These are phyloP conservation scores for Alces alces DNA, from an alignment of 2,113 vertebrate genomes.

Conservation along the genomic window DNA sequence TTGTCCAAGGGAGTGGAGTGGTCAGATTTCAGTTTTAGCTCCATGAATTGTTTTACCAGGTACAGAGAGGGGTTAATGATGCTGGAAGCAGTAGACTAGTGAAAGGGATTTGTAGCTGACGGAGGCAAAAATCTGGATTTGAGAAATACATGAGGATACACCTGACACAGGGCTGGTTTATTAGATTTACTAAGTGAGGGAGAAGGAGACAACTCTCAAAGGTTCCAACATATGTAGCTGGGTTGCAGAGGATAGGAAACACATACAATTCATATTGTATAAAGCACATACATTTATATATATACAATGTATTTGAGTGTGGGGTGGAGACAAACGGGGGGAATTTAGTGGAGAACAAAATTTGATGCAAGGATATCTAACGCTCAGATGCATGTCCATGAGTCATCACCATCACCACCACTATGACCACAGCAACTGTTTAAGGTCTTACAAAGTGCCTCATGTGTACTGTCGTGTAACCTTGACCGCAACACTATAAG, in stretches of 20 bases:
- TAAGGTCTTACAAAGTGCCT: neutral
- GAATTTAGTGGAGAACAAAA: neutral
- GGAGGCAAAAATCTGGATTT: neutral
- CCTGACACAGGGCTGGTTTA: neutral
- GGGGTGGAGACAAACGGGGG: neutral
- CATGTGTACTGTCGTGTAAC: neutral
- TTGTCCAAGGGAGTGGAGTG: neutral
- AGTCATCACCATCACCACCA: neutral
- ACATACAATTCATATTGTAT: neutral
- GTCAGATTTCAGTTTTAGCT: neutral
- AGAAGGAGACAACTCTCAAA: neutral
- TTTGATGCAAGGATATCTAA: neutral
- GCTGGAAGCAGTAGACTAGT: neutral
- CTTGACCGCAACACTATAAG: neutral
- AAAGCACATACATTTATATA: neutral
- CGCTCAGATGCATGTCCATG: neutral
- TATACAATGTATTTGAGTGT: neutral
- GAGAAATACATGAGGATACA: neutral
- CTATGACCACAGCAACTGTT: neutral
- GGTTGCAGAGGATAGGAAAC: neutral
- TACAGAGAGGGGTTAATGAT: neutral
- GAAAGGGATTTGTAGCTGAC: neutral
- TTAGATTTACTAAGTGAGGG: neutral
- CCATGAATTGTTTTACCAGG: neutral
- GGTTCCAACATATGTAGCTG: neutral